Percentiles rank a stretch among this genome's conserved stretches.
Conservation (phyloP, 2,888 invertebrate genomes). For the Leptinotarsa rubiginosa region DNA sequence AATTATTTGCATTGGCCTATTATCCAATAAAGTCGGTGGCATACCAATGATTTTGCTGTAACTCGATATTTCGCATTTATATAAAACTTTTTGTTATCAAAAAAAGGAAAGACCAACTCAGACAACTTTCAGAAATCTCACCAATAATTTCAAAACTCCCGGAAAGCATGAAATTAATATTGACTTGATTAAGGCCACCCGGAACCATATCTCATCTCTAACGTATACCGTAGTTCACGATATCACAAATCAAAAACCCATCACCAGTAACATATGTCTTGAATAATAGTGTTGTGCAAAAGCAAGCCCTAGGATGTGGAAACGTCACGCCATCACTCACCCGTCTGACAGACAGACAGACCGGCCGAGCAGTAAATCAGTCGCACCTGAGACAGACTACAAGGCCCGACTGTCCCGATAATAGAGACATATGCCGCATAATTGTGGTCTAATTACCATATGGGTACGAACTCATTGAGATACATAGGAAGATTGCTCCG, state of each 20-base stretch:
- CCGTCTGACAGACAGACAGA: constrained; percentile 50
- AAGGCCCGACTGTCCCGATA: constrained; percentile 62
- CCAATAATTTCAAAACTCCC: too few species aligned
- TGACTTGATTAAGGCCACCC: constrained; percentile 12
- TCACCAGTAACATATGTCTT: constrained; percentile 45
- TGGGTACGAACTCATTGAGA: constrained; percentile 31
- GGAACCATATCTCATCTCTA: constrained; percentile 16
- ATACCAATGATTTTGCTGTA: too few species aligned
- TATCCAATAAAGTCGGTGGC: too few species aligned
- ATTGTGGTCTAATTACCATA: constrained; percentile 61
- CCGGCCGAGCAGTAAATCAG: constrained; percentile 61
- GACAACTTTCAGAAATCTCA: too few species aligned
- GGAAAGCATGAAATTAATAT: neutral
- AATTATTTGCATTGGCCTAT: too few species aligned
- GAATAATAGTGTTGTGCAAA: constrained; percentile 41
- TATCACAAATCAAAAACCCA: constrained; percentile 42
- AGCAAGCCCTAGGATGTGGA: constrained; percentile 44
- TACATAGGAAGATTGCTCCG: constrained; percentile 32
- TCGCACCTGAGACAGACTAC: constrained; percentile 64
- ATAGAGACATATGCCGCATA: constrained; percentile 65
- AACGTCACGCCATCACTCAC: constrained; percentile 61
- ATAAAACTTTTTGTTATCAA: too few species aligned
- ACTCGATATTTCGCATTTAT: too few species aligned
- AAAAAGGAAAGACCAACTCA: too few species aligned
- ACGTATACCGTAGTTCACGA: constrained; percentile 25